Evolutionary conservation across 2,888 invertebrate genomes (phyloP).

Genomic region (Cantharis lateralis): DNA sequence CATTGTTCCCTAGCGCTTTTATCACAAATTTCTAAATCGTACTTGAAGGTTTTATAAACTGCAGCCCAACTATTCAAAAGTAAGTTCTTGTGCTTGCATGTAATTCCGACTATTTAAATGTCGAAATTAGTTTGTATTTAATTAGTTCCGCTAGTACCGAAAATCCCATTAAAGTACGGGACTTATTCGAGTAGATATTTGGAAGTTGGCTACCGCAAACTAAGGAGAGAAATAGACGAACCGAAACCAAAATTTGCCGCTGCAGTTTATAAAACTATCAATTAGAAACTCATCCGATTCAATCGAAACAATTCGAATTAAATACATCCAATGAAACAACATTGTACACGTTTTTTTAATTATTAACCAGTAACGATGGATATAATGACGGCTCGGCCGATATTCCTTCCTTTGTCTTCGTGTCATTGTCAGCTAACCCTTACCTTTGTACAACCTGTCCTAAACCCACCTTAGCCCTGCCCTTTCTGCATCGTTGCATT

Average conservation of each 20-base stretch:
- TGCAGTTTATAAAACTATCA: constrained; percentile 29
- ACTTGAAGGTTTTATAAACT: constrained; percentile 33
- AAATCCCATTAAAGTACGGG: constrained; percentile 17
- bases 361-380: constrained; percentile 37
- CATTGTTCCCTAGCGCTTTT: constrained; percentile 33
- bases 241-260: constrained; percentile 5
- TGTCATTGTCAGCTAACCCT: constrained; percentile 68
- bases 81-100: constrained; percentile 13
- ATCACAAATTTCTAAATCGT: constrained; percentile 32
- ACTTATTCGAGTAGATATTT: constrained; percentile 20
- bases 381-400: constrained; percentile 57
- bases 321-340: constrained; percentile 45
- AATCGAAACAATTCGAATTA: constrained; percentile 24
- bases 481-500: constrained; percentile 57
- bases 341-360: constrained; percentile 45
- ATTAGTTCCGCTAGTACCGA: constrained; percentile 25
- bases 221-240: background rate
- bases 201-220: constrained; percentile 13
- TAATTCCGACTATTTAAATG: constrained; percentile 19
- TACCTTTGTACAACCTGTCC: constrained; percentile 54
- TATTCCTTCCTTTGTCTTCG: constrained; percentile 77
- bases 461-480: constrained; percentile 43
- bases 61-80: constrained; percentile 20
- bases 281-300: constrained; percentile 25
- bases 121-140: constrained; percentile 29